Evolutionary conservation across 2,888 invertebrate species (phyloP), one percentile per base, ranked within the genome.

Genomic region (Parnassius orleans): DNA sequence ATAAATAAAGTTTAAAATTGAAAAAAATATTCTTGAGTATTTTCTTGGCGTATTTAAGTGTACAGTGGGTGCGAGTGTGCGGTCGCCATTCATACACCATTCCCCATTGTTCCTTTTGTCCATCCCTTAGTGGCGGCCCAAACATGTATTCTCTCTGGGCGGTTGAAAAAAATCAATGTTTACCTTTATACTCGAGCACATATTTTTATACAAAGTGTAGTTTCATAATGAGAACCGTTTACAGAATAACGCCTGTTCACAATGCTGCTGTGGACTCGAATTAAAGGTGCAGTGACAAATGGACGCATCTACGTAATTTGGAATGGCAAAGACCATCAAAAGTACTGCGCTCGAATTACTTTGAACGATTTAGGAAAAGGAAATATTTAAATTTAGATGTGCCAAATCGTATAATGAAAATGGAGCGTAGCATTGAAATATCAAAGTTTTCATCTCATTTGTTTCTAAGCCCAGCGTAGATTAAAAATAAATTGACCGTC

Each of bases 191-290:
- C 83, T 88, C 79, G 84, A 89, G 84, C 87, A 81, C 81, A 87
- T 87, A 89, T 87, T 90, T 89, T 89, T 84, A 89, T 87, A 90
- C 89, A 90, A 88, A 89, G 88, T 87, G 81, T 81, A 80, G 79
- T 80, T 83, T 83, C 78, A 89, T 90, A 90, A 90, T 87, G 87
- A 89, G 86, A 75, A 81, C 73, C 84, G 80, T 87, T 90, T 90
- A 90, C 90, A 90, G 90, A 88, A 87, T 90, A 86, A 90, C 91
- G 91, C 90, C 86, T 84, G 85, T 78, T 72, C 76, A 91, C 87
- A 91, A 90, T 84, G 71, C 78, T 67, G 76, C 80, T 84, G 82
- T 86, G 77, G 78, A 79, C 79, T 78, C 77, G 84, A 85, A 87
- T 90, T 84, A 86, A 86, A 87, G 81, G 80, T 84, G 79, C 71